phyloP scores from a whole-genome alignment of 1,140 invertebrate genomes.

The Pinna nobilis region DNA sequence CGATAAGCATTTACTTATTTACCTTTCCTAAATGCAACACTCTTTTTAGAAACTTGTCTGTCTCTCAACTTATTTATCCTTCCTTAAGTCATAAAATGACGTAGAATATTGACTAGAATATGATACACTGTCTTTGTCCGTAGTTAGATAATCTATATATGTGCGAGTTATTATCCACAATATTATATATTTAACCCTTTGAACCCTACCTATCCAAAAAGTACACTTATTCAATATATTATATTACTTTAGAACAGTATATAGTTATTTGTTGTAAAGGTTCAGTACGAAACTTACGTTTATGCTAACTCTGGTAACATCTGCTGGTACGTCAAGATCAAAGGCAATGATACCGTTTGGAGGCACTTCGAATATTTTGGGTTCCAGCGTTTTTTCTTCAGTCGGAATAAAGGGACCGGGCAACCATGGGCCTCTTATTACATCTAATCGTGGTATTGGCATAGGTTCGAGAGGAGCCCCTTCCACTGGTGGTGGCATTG shows the following conservation, averaged over 20 bases:
- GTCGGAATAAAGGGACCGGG: too few species aligned
- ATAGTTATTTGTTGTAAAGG: not conserved
- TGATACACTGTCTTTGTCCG: not conserved
- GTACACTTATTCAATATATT: too few species aligned
- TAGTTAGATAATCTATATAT: not conserved
- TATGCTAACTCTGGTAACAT: constrained; percentile 37
- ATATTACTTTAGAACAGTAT: too few species aligned
- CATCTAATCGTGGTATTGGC: not conserved
- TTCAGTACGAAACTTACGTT: constrained; percentile 31
- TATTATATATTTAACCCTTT: too few species aligned
- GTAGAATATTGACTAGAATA: not conserved
- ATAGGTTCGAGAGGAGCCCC: not conserved
- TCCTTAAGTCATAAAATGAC: too few species aligned
- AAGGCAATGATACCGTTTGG: constrained; percentile 48
- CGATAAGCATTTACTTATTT: too few species aligned
- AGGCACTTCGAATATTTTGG: constrained; percentile 31
- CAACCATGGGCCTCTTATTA: not conserved
- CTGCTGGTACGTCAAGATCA: constrained; percentile 38
- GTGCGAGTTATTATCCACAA: not conserved
- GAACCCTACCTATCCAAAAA: too few species aligned
- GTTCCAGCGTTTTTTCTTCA: constrained; percentile 8
- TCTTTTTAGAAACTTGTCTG: too few species aligned
- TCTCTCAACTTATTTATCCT: too few species aligned
- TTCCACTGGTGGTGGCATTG: not conserved
- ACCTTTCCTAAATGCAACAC: too few species aligned